Base-by-base conservation (phyloP, 2,797 vertebrate species). In the Myotis myotis region DNA sequence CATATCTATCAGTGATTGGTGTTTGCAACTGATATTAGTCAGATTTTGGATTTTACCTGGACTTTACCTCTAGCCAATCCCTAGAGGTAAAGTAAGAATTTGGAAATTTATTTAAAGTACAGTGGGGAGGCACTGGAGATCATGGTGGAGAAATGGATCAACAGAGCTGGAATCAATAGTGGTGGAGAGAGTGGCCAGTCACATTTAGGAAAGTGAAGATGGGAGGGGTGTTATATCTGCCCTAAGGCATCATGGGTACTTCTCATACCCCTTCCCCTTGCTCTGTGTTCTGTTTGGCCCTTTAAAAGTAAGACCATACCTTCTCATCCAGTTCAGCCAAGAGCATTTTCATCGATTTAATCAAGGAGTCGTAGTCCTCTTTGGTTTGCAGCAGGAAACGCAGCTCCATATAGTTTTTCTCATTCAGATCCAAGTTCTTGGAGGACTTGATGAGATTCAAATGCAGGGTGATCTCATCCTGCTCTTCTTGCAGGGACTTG, bases 251-350 rank as follows among this genome's bases (percentile, higher is more conserved):
- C 49, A 4, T 12, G 25, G 30, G 19, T 6, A 60, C 1, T 3
- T 28, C 19, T 38, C 0, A 4, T 17, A n/a, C 10, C 3, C 11
- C 28, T 49, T 13, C 36, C 41, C 25, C 23, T 76, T 28, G 19
- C 44, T 38, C 60, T 2, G 13, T 3, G 6, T 51, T 30, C 68
- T 6, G 36, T 17, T 64, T 60, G 44, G 41, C 0, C 0, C 25
- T n/a, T 70, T 23, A 6, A 28, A 78, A 49, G 64, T 62, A 89
- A 11, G 8, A 23, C 44, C 87, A 44, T 91, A 98, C 98, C 98
- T 98, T 96, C 3, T 95, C 94, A 20, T 96, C 96, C 87, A 98
- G 89, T 25, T 97, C 98, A 3, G 49, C 92, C 60, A 98, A 9
- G 38, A 97, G 75, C 4, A 51, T 68, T 96, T 97, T 98, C 91